Evolutionary conservation across 1,140 invertebrate genomes (phyloP).

Genomic region (Nasonia vitripennis): DNA sequence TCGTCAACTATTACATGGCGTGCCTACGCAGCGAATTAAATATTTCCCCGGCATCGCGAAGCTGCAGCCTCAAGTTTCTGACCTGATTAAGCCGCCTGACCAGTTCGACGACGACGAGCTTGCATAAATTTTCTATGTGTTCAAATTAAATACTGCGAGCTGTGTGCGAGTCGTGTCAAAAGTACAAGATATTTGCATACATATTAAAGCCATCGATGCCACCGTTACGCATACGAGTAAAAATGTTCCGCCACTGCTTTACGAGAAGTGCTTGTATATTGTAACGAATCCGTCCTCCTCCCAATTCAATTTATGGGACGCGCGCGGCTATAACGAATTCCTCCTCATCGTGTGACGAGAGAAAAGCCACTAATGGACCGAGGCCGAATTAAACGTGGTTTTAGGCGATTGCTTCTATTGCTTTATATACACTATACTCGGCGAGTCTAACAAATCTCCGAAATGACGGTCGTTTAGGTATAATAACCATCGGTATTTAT

Average conservation of each 20-base stretch:
- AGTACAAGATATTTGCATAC: not conserved
- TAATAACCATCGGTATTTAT: not conserved
- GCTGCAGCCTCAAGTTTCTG: not conserved
- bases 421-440: not conserved
- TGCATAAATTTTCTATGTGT: constrained; percentile 4
- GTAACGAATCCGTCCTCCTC: not conserved
- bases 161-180: not conserved
- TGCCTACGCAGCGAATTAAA: not conserved
- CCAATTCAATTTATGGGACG: not conserved
- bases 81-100: not conserved
- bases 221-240: not conserved
- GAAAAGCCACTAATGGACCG: not conserved
- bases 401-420: not conserved
- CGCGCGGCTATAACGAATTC: not conserved
- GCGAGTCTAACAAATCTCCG: not conserved
- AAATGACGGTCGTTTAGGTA: not conserved
- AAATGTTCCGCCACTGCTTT: not conserved
- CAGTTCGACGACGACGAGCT: not conserved
- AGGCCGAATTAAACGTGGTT: not conserved
- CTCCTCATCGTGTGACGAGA: not conserved
- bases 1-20: not conserved
- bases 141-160: not conserved
- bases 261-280: not conserved
- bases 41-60: not conserved
- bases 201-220: not conserved